phyloP scores from a whole-genome alignment of 2,113 vertebrate genomes.

The Canis aureus region DNA sequence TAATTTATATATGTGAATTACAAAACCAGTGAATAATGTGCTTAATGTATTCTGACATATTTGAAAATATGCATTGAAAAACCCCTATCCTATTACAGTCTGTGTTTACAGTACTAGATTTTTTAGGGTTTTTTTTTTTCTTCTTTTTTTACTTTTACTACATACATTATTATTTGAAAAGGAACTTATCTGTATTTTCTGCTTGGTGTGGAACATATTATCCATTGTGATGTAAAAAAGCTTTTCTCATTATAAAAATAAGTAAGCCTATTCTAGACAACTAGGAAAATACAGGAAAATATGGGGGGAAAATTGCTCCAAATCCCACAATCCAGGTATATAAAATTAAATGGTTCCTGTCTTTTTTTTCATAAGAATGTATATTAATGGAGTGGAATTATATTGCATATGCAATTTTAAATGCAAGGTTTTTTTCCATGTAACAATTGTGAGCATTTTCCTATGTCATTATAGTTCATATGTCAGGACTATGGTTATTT shows the following conservation, averaged over 20 bases:
- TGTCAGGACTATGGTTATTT: background rate
- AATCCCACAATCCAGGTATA: background rate
- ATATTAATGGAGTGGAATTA: constrained; percentile 44
- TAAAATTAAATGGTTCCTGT: constrained; percentile 36
- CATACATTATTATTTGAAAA: constrained; percentile 65
- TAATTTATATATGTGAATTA: constrained; percentile 82
- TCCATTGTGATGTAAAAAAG: constrained; percentile 48
- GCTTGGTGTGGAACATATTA: constrained; percentile 53
- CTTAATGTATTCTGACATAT: constrained; percentile 69
- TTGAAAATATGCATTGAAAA: constrained; percentile 63
- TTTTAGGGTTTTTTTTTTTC: constrained; percentile 56
- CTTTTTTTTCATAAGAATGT: background rate
- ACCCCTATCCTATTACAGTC: constrained; percentile 44
- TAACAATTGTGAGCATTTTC: constrained; percentile 43
- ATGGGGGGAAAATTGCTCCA: background rate
- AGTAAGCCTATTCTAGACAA: background rate
- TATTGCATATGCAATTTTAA: constrained; percentile 41
- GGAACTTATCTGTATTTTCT: constrained; percentile 65
- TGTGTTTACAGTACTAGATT: constrained; percentile 22
- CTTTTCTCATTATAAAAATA: constrained; percentile 27
- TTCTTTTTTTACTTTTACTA: background rate
- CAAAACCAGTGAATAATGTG: constrained; percentile 74
- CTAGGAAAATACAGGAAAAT: constrained; percentile 37
- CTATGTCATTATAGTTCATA: background rate
- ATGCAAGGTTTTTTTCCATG: background rate